Evolutionary conservation across 2,113 vertebrate species (phyloP), one percentile per base, ranked within the genome.

Genomic region (Myotis yumanensis): DNA sequence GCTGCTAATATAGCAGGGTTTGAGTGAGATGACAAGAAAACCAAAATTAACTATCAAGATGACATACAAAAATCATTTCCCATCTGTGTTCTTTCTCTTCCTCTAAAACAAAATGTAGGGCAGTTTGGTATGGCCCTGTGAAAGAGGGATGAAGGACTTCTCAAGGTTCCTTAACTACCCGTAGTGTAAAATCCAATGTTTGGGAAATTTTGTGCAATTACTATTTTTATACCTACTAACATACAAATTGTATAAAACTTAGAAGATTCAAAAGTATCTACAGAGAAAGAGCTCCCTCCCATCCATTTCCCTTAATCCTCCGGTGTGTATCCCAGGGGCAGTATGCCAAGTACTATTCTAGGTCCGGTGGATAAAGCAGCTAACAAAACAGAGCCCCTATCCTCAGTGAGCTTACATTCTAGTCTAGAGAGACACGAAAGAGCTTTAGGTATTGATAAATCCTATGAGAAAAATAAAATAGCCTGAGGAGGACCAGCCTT

Each of bases 221-320:
- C 28, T 81, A 59, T 77, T 81, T 68, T 91, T 48, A 91, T 48
- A 89, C 66, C 57, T 75, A 40, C n/a, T 52, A 93, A 90, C 17
- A 75, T 30, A 57, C 12, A 75, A 7, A 37, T 35, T 51, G 62
- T 30, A 59, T 25, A 91, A 91, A 84, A 85, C 43, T 43, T 85
- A 66, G 51, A 79, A 85, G 15, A 57, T 46, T 69, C 5, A 25
- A 25, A 73, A 90, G 22, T 25, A 2, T 48, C 69, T 77, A 43
- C 2, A 52, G 69, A 69, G 84, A 75, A 79, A 43, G 22, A 15
- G 52, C 17, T 62, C 59, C 64, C 51, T 73, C 66, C 5, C 32
- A 64, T 52, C 25, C 52, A 62, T 79, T 89, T 59, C 40, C 54
- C 30, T 92, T 91, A 46, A 32, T 32, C 77, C 12, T 89, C 43